phyloP scores from a whole-genome alignment of 2,888 invertebrate species.

The Stenolophus ochropezus region DNA sequence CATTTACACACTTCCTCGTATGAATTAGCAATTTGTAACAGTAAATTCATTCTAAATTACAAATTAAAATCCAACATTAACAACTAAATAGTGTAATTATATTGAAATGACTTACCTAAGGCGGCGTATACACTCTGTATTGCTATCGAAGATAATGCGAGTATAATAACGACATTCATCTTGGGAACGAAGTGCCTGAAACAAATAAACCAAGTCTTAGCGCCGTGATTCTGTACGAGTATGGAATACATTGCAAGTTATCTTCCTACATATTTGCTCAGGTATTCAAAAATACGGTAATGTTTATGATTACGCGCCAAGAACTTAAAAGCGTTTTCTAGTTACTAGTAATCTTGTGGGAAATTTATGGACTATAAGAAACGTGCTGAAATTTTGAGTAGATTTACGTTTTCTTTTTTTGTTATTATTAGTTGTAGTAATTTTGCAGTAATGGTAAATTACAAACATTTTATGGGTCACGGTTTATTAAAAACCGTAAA shows the following conservation, averaged over 20 bases:
- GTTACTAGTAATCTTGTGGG: not conserved
- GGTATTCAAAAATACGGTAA: not conserved
- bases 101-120: conserved; percentile 37
- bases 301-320: not conserved
- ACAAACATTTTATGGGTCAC: too few relatives aligned
- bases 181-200: conserved; percentile 46
- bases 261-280: not conserved
- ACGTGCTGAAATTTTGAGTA: not conserved
- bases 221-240: not conserved
- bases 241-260: not conserved
- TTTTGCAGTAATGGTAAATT: too few relatives aligned
- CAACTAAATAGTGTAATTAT: conserved; percentile 29
- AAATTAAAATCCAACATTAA: conserved; percentile 16
- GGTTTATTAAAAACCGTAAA: too few relatives aligned
- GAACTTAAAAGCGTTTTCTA: conserved; percentile 23
- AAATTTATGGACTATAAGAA: not conserved
- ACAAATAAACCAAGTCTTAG: conserved; percentile 44
- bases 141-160: conserved; percentile 47
- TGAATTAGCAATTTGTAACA: conserved; percentile 2
- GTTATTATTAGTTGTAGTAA: too few relatives aligned
- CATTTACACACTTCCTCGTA: not conserved
- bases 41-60: not conserved
- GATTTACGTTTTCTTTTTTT: not conserved
- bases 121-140: conserved; percentile 43
- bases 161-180: conserved; percentile 50